These are phyloP conservation scores for Syrrhaptes paradoxus DNA, from an alignment of 2,113 vertebrate species.

Conservation along the genomic window DNA sequence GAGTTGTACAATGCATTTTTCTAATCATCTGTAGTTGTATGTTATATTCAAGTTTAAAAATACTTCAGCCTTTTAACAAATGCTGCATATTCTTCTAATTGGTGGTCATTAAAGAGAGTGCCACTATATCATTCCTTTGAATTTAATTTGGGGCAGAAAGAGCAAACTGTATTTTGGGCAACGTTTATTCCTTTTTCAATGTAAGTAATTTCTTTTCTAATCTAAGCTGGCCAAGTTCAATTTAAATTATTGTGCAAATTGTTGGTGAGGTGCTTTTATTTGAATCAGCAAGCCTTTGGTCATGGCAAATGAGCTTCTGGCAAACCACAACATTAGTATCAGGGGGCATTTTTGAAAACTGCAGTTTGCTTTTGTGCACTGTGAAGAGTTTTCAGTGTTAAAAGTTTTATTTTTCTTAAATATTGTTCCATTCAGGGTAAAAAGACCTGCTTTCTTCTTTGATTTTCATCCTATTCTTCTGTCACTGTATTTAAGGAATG, in stretches of 20 bases:
- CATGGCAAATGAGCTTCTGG: slow-evolving; percentile 26
- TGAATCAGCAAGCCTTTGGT: slow-evolving; percentile 62
- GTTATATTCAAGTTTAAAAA: slow-evolving; percentile 11
- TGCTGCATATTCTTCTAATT: slow-evolving; percentile 3
- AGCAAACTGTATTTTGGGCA: slow-evolving; percentile 16
- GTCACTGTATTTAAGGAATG: background rate
- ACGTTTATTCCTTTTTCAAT: slow-evolving; percentile 52
- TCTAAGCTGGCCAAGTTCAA: slow-evolving; percentile 31
- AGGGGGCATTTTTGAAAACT: slow-evolving; percentile 36
- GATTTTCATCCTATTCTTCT: slow-evolving; percentile 2
- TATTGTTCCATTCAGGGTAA: background rate
- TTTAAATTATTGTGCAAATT: slow-evolving; percentile 59
- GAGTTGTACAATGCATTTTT: background rate
- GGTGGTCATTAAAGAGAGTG: slow-evolving; percentile 30
- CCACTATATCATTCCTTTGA: slow-evolving; percentile 5
- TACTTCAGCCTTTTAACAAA: slow-evolving; percentile 11
- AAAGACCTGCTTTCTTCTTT: background rate
- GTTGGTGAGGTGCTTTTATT: slow-evolving; percentile 57
- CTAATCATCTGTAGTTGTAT: background rate
- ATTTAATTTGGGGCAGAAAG: slow-evolving; percentile 31
- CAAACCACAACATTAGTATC: slow-evolving; percentile 21
- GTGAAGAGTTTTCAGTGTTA: background rate
- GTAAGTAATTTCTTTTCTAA: slow-evolving; percentile 57
- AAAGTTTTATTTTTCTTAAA: background rate
- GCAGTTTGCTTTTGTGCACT: slow-evolving; percentile 1